Evolutionary conservation across 2,888 invertebrate species (phyloP).

Genomic region (Tigriopus californicus): DNA sequence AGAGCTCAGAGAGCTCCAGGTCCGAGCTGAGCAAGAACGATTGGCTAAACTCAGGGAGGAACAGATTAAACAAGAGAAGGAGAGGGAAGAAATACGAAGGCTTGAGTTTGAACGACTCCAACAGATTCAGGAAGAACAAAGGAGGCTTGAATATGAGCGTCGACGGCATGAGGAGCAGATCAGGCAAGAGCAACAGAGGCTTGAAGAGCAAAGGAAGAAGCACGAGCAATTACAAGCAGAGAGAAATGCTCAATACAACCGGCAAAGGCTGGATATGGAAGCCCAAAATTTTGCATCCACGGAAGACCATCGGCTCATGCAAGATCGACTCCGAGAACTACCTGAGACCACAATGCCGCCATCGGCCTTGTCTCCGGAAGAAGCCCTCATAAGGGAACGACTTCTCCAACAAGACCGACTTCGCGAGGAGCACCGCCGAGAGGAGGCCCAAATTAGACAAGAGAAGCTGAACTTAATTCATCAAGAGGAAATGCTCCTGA

Average conservation of each 20-base stretch:
- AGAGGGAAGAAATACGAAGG: slow-evolving; percentile 15
- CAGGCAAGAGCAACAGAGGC: slow-evolving; percentile 7
- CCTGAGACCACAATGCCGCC: neutral
- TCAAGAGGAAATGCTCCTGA: slow-evolving; percentile 13
- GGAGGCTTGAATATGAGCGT: slow-evolving; percentile 7
- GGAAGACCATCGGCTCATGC: neutral
- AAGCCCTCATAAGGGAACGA: slow-evolving; percentile 10
- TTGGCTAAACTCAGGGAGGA: slow-evolving; percentile 10
- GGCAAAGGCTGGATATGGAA: slow-evolving; percentile 9
- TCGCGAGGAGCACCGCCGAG: neutral
- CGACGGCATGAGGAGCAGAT: slow-evolving; percentile 10
- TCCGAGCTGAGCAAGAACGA: slow-evolving; percentile 13
- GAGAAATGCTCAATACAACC: slow-evolving; percentile 10
- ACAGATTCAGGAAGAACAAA: slow-evolving; percentile 15
- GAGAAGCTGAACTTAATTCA: slow-evolving; percentile 14
- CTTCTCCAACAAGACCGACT: slow-evolving; percentile 12
- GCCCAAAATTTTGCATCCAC: neutral
- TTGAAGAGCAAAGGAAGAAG: slow-evolving; percentile 12
- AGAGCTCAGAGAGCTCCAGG: slow-evolving; percentile 8
- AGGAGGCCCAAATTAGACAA: slow-evolving; percentile 14
- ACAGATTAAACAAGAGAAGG: slow-evolving; percentile 14
- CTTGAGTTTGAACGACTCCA: slow-evolving; percentile 12
- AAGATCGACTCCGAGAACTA: neutral
- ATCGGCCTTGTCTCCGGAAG: slow-evolving; percentile 5
- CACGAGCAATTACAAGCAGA: slow-evolving; percentile 13